A percentile compares a stretch with the other conserved stretches of the same genome.
Evolutionary conservation across 2,888 invertebrate genomes (phyloP).

Genomic region (Trichopria drosophilae): DNA sequence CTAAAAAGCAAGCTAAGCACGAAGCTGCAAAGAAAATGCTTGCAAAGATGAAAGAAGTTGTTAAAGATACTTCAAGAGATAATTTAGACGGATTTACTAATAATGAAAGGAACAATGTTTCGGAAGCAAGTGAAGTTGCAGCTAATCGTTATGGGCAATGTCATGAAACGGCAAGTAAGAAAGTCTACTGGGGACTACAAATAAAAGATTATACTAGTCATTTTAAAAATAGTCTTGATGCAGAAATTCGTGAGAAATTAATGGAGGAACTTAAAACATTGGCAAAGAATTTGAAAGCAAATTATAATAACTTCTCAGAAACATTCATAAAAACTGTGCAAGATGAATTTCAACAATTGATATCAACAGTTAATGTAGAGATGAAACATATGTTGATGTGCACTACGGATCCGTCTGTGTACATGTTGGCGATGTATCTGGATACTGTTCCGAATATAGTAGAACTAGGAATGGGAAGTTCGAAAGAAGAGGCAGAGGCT

Average conservation of each 20-base stretch:
- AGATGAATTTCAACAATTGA: slow-evolving; percentile 16
- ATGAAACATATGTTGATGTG: too few species aligned
- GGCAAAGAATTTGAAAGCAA: too few species aligned
- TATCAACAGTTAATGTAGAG: too few species aligned
- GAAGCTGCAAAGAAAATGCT: slow-evolving; percentile 62
- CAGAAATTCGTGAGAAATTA: slow-evolving; percentile 33
- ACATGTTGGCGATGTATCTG: slow-evolving; percentile 31
- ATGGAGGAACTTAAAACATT: slow-evolving; percentile 24
- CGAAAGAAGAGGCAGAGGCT: slow-evolving; percentile 28
- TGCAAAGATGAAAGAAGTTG: slow-evolving; percentile 41
- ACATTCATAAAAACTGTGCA: slow-evolving; percentile 17
- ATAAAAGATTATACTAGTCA: slow-evolving; percentile 44
- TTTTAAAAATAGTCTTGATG: slow-evolving; percentile 35
- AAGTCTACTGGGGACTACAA: slow-evolving; percentile 48
- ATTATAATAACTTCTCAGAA: background rate
- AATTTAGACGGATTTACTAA: background rate
- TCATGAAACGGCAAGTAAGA: slow-evolving; percentile 28
- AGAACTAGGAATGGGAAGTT: slow-evolving; percentile 36
- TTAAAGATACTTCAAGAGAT: slow-evolving; percentile 31
- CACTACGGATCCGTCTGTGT: too few species aligned
- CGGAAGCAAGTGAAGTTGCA: slow-evolving; percentile 24
- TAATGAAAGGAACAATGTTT: slow-evolving; percentile 7
- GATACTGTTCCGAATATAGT: slow-evolving; percentile 40
- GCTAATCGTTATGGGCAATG: slow-evolving; percentile 27
- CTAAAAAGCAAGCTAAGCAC: slow-evolving; percentile 71